phyloP scores from a whole-genome alignment of 2,888 invertebrate genomes.

The Oxystoma pomonae region DNA sequence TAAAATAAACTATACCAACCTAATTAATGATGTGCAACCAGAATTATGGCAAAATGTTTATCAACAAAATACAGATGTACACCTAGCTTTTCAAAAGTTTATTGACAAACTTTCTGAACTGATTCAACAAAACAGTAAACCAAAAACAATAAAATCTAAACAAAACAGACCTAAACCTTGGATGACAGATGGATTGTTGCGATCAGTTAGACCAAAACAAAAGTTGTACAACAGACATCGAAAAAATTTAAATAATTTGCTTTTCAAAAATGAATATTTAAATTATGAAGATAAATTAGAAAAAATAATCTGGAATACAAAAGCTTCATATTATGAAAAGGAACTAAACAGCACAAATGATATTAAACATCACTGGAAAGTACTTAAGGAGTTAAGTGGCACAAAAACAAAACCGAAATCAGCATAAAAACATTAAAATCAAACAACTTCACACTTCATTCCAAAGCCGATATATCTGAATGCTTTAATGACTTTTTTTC shows the following conservation, averaged over 20 bases:
- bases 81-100: neutral
- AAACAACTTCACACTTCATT: neutral
- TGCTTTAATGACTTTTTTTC: neutral
- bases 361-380: neutral
- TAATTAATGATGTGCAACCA: neutral
- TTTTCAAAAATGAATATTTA: neutral
- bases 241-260: neutral
- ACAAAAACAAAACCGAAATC: neutral
- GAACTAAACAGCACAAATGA: neutral
- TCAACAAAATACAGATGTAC: neutral
- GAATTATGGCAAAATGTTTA: neutral
- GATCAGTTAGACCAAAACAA: neutral
- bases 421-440: neutral
- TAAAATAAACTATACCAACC: neutral
- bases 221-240: neutral
- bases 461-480: neutral
- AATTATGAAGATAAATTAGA: neutral
- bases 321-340: neutral
- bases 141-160: neutral
- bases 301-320: neutral
- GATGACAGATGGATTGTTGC: neutral
- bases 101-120: neutral
- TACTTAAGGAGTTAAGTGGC: neutral
- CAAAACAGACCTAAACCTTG: neutral
- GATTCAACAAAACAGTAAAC: neutral